phyloP scores from a whole-genome alignment of 2,113 vertebrate genomes.

The Heliornis fulica region DNA sequence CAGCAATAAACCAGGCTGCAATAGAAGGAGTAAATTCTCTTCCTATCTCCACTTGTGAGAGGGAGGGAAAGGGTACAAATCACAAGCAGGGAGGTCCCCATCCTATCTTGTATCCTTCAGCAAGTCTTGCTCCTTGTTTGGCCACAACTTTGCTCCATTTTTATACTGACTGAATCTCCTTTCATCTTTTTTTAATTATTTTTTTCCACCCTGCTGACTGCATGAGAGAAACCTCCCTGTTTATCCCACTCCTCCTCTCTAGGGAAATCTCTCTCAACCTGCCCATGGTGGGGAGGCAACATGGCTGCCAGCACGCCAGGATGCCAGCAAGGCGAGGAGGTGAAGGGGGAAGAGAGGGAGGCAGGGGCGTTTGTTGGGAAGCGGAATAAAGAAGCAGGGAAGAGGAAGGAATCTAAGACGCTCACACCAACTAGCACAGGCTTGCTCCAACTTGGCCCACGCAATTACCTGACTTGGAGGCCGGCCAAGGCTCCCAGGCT shows the following conservation, averaged over 20 bases:
- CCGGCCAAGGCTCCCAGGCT: slow-evolving; percentile 5
- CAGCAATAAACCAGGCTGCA: not conserved
- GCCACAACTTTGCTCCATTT: not conserved
- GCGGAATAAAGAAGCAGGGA: not conserved
- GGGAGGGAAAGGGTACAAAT: not conserved
- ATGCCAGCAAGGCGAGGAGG: not conserved
- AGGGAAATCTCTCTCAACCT: not conserved
- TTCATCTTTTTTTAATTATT: not conserved
- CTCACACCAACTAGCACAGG: not conserved
- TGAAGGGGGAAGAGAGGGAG: not conserved
- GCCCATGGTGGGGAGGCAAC: not conserved
- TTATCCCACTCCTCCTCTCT: not conserved
- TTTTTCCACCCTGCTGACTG: not conserved
- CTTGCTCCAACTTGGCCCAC: slow-evolving; percentile 17
- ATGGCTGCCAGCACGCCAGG: not conserved
- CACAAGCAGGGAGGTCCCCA: not conserved
- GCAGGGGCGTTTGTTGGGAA: not conserved
- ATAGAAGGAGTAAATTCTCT: not conserved
- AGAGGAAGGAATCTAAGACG: not conserved
- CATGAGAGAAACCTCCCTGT: not conserved
- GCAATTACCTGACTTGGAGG: slow-evolving; percentile 54
- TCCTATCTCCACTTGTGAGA: not conserved
- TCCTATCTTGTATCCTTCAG: not conserved
- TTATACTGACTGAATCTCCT: not conserved
- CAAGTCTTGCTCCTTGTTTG: not conserved